Evolutionary conservation across 2,888 invertebrate species (phyloP).

Genomic region (Mystacides longicornis): DNA sequence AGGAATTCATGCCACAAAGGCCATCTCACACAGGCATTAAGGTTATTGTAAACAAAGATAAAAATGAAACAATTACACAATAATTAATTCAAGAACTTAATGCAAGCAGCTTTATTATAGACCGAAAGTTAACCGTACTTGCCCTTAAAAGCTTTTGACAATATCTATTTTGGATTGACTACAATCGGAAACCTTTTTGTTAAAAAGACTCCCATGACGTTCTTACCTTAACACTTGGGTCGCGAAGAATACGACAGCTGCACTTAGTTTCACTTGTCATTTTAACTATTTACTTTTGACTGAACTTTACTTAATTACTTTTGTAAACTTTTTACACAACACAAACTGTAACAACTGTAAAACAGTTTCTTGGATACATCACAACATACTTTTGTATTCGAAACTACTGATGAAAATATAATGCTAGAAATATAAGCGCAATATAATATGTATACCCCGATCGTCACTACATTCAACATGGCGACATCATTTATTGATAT

Average conservation of each 20-base stretch:
- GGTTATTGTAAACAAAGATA: not conserved
- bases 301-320: conserved; percentile 13
- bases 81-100: not conserved
- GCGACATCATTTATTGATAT: conserved; percentile 12
- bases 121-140: conserved; percentile 20
- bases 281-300: conserved; percentile 29
- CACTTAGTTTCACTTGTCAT: conserved; percentile 49
- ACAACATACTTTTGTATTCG: conserved; percentile 20
- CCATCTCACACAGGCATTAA: conserved; percentile 4
- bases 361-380: conserved; percentile 19
- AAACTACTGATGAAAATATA: conserved; percentile 18
- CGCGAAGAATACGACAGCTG: conserved; percentile 48
- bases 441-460: not conserved
- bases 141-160: conserved; percentile 23
- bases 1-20: not conserved
- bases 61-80: not conserved
- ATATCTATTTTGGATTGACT: conserved; percentile 23
- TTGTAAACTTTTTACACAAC: conserved; percentile 18
- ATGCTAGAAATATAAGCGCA: conserved; percentile 22
- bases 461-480: conserved; percentile 24
- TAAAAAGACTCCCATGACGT: conserved; percentile 45
- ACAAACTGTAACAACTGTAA: conserved; percentile 24
- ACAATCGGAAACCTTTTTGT: conserved; percentile 42
- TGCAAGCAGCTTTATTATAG: conserved; percentile 2
- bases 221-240: conserved; percentile 50